A percentile compares a stretch with the other conserved stretches of the same genome.
Evolutionary conservation across 2,797 vertebrate species (phyloP).

Genomic region (Urocyon cinereoargenteus): DNA sequence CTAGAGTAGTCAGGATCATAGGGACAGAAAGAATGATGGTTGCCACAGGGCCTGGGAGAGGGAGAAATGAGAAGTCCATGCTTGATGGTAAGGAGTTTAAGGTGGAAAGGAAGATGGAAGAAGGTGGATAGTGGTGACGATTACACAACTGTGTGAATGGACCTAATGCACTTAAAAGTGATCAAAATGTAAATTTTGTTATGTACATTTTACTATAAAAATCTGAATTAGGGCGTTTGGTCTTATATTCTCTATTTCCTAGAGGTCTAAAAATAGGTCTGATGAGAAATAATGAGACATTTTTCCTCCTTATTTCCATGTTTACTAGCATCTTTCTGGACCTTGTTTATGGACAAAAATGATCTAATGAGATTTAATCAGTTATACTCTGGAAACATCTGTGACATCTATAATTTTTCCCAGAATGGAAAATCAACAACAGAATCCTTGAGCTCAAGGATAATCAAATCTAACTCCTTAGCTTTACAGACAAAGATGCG

Average conservation of each 20-base stretch:
- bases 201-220: not conserved
- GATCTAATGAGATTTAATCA: slow-evolving; percentile 69
- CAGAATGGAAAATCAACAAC: slow-evolving; percentile 69
- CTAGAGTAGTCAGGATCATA: not conserved
- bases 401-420: slow-evolving; percentile 59
- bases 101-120: not conserved
- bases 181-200: not conserved
- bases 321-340: slow-evolving; percentile 19
- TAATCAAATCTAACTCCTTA: slow-evolving; percentile 71
- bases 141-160: not conserved
- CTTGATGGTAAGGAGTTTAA: not conserved
- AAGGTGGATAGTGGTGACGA: not conserved
- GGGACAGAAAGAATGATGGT: not conserved
- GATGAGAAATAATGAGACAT: not conserved
- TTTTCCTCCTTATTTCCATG: slow-evolving; percentile 35
- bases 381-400: slow-evolving; percentile 65
- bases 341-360: slow-evolving; percentile 49
- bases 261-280: slow-evolving; percentile 32
- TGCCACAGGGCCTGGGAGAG: not conserved
- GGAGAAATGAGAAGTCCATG: not conserved
- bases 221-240: not conserved
- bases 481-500: slow-evolving; percentile 47
- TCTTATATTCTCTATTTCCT: not conserved
- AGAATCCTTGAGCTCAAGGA: slow-evolving; percentile 67
- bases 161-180: not conserved